phyloP scores from a whole-genome alignment of 1,140 invertebrate species.

The Drosophila serrata region DNA sequence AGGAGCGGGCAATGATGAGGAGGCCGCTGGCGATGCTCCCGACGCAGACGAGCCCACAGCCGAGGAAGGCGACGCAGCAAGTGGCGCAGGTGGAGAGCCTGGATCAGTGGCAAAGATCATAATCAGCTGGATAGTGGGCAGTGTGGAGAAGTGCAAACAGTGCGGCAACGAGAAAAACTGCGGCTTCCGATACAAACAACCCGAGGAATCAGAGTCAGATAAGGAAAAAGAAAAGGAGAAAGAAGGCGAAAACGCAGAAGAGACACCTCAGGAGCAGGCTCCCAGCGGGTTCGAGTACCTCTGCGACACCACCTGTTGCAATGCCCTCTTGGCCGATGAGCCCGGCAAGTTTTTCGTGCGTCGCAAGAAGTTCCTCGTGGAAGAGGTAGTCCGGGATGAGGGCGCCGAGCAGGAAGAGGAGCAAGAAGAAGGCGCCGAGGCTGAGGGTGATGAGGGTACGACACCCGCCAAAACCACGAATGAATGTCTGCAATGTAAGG shows the following conservation, averaged over 20 bases:
- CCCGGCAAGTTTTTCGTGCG: slow-evolving; percentile 84
- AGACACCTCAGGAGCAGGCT: slow-evolving; percentile 3
- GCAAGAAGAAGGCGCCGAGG: background rate
- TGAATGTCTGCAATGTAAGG: slow-evolving; percentile 75
- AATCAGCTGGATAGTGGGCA: slow-evolving; percentile 77
- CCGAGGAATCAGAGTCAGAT: slow-evolving; percentile 29
- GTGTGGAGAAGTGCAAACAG: slow-evolving; percentile 65
- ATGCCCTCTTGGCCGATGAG: slow-evolving; percentile 73
- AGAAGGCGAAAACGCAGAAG: slow-evolving; percentile 11
- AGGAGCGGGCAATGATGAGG: slow-evolving; percentile 47
- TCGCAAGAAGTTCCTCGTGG: slow-evolving; percentile 83
- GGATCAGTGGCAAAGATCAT: slow-evolving; percentile 62
- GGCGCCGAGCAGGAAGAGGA: slow-evolving; percentile 51
- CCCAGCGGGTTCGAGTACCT: slow-evolving; percentile 62
- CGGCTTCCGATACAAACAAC: slow-evolving; percentile 69
- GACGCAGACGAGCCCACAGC: slow-evolving; percentile 67
- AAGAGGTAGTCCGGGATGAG: slow-evolving; percentile 57
- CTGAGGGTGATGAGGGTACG: slow-evolving; percentile 18
- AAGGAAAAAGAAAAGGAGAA: slow-evolving; percentile 22
- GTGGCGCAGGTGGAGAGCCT: slow-evolving; percentile 38
- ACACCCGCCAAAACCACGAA: slow-evolving; percentile 15
- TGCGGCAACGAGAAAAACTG: slow-evolving; percentile 72
- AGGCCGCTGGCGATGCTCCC: slow-evolving; percentile 49
- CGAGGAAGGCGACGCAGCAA: slow-evolving; percentile 57
- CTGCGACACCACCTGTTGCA: slow-evolving; percentile 85